phyloP scores from a whole-genome alignment of 2,797 vertebrate species.

The Xiphorhynchus erythropygius region DNA sequence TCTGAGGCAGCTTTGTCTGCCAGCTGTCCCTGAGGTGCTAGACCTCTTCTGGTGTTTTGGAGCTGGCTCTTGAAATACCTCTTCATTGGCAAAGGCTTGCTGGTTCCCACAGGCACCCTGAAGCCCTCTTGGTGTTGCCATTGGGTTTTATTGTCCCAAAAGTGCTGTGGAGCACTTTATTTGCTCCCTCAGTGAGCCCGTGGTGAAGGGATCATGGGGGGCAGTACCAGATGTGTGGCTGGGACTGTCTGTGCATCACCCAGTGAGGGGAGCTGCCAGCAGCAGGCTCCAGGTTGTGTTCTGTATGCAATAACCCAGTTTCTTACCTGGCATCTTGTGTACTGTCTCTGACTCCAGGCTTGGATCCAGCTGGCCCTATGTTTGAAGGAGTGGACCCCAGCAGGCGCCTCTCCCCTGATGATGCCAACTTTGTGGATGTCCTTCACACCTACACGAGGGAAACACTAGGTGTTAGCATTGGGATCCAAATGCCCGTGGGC shows the following conservation, averaged over 20 bases:
- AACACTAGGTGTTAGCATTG: conserved; percentile 92
- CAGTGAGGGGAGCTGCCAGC: not conserved
- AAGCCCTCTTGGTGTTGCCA: accelerated
- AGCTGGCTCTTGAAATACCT: not conserved
- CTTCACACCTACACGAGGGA: conserved; percentile 92
- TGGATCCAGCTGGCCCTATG: conserved; percentile 96
- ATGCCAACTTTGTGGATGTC: conserved; percentile 94
- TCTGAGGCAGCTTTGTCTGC: not conserved
- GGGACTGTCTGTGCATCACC: not conserved
- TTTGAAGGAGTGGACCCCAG: conserved; percentile 87
- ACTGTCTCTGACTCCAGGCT: conserved; percentile 72
- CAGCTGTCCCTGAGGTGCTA: not conserved
- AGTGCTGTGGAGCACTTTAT: accelerated
- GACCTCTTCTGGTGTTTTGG: not conserved
- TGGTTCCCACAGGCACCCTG: not conserved
- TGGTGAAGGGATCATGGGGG: not conserved
- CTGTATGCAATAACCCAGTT: not conserved
- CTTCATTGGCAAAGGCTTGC: not conserved
- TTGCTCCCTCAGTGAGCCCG: not conserved
- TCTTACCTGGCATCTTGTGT: not conserved
- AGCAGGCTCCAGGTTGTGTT: not conserved
- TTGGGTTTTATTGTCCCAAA: not conserved
- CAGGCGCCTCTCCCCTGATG: conserved; percentile 90
- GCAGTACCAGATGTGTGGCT: not conserved
- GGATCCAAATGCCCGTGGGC: conserved; percentile 93